These are phyloP conservation scores for Caenorhabditis uteleia DNA, from an alignment of 2,888 invertebrate species.

Conservation along the genomic window DNA sequence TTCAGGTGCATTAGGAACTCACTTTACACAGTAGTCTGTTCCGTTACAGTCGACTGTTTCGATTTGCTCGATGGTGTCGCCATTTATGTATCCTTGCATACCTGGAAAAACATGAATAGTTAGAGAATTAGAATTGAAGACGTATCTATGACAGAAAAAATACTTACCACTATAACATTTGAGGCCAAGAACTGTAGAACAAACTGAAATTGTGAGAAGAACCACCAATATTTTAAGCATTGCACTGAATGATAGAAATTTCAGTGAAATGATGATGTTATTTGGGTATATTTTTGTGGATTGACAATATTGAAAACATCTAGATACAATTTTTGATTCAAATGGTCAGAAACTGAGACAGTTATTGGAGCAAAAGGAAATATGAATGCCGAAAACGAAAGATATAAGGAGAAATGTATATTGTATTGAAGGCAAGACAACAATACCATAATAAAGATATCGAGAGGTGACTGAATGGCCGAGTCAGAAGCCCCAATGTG, in stretches of 20 bases:
- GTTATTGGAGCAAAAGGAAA: too few relatives aligned
- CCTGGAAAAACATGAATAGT: constrained; percentile 19
- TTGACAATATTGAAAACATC: too few relatives aligned
- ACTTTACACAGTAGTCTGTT: constrained; percentile 42
- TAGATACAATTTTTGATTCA: too few relatives aligned
- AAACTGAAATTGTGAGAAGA: constrained; percentile 2
- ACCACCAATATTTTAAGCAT: too few relatives aligned
- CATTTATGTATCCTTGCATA: constrained; percentile 39
- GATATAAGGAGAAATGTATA: too few relatives aligned
- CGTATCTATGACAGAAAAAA: too few relatives aligned
- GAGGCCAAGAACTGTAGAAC: constrained; percentile 8
- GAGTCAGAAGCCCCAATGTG: constrained; percentile 8
- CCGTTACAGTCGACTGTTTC: constrained; percentile 34
- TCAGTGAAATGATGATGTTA: too few relatives aligned
- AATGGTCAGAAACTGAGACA: too few relatives aligned
- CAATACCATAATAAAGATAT: constrained; percentile 3
- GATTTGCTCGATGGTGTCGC: constrained; percentile 29
- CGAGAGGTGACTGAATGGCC: background rate
- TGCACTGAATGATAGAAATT: too few relatives aligned
- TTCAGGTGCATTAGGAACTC: constrained; percentile 17
- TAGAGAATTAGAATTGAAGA: background rate
- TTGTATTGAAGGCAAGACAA: constrained; percentile 13
- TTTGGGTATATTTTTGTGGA: too few relatives aligned
- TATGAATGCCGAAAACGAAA: too few relatives aligned
- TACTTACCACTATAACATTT: constrained; percentile 35